Conservation (phyloP, 2,797 vertebrate species). For the Falco cherrug region DNA sequence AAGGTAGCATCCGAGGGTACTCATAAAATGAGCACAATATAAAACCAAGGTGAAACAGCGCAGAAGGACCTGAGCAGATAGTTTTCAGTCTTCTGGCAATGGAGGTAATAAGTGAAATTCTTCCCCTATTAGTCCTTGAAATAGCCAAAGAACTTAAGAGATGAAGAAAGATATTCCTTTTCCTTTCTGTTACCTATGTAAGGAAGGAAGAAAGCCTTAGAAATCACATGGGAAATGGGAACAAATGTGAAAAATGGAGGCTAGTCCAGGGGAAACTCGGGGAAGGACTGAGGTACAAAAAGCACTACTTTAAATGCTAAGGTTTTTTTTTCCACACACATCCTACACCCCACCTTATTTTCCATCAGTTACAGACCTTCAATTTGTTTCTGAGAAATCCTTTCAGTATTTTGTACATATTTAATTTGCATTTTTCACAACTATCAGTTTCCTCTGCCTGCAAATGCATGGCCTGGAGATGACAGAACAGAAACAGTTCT, state of each 20-base stretch:
- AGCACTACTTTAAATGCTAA: neutral
- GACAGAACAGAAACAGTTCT: neutral
- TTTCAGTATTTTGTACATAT: neutral
- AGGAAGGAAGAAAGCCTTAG: neutral
- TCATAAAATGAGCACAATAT: neutral
- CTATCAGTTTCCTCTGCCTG: neutral
- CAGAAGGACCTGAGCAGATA: neutral
- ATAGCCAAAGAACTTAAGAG: neutral
- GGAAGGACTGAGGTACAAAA: neutral
- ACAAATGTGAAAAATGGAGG: neutral
- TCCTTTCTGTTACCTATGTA: neutral
- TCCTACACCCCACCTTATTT: rapidly evolving
- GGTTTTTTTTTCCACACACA: neutral
- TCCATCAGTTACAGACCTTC: neutral
- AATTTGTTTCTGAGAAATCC: neutral
- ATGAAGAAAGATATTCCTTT: neutral
- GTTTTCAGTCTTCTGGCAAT: no score
- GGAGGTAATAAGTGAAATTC: neutral
- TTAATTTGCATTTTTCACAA: neutral
- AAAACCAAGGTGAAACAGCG: neutral
- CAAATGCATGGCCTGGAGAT: neutral
- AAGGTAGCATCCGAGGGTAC: neutral
- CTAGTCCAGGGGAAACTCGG: neutral
- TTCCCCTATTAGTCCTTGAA: neutral
- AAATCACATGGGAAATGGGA: neutral